These are phyloP conservation scores for Adelosebastes latens DNA, from an alignment of 2,797 vertebrate species.

Conservation along the genomic window DNA sequence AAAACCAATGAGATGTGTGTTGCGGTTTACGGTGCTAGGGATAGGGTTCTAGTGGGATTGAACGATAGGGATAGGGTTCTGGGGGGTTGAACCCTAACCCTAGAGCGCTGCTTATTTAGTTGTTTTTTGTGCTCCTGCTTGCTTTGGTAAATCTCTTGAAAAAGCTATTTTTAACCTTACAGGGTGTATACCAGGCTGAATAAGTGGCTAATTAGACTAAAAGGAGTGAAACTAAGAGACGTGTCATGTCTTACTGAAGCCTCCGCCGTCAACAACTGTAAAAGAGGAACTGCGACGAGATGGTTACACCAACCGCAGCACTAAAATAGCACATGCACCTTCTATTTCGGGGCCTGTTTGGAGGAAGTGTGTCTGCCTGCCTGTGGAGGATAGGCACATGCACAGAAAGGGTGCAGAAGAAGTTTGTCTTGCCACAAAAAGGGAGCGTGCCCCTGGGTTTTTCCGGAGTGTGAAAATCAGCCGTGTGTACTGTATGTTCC, in stretches of 20 bases:
- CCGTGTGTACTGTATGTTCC: background rate
- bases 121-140: background rate
- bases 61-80: too few species aligned
- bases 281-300: slow-evolving; percentile 63
- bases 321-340: slow-evolving; percentile 67
- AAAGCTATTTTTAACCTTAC: background rate
- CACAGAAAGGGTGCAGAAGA: slow-evolving; percentile 31
- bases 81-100: too few species aligned
- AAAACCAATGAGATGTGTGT: too few species aligned
- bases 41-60: too few species aligned
- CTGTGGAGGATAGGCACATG: slow-evolving; percentile 39
- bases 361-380: slow-evolving; percentile 65
- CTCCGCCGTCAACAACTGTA: slow-evolving; percentile 55
- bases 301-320: slow-evolving; percentile 41
- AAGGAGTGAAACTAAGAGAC: slow-evolving; percentile 31
- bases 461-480: slow-evolving; percentile 30
- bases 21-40: too few species aligned
- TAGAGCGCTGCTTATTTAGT: background rate
- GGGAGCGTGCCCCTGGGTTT: slow-evolving; percentile 11
- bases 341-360: slow-evolving; percentile 58
- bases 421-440: slow-evolving; percentile 47
- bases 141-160: background rate
- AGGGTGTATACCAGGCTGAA: slow-evolving; percentile 1
- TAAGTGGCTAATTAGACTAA: background rate
- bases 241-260: slow-evolving; percentile 12